Evolutionary conservation across 2,888 invertebrate species (phyloP).

Genomic region (Euclidia mi): DNA sequence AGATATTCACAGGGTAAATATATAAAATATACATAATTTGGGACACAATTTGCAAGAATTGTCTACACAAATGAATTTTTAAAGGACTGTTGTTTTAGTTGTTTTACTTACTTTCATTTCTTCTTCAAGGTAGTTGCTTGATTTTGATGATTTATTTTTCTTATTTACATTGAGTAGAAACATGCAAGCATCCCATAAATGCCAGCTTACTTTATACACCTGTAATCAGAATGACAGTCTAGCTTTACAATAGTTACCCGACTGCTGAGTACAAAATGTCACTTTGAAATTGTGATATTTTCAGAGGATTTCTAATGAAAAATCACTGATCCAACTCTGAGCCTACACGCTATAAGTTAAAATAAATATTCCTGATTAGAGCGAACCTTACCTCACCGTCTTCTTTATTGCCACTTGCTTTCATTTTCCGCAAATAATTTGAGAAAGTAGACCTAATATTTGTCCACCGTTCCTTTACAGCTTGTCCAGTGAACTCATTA

Average conservation of each 20-base stretch:
- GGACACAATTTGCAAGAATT: too few relatives aligned
- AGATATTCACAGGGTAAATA: too few relatives aligned
- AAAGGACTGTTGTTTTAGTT: too few relatives aligned
- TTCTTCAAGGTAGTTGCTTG: constrained; percentile 28
- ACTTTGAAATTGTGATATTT: too few relatives aligned
- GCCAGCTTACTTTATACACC: constrained; percentile 84
- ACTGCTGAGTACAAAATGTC: too few relatives aligned
- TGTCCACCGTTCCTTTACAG: constrained; percentile 86
- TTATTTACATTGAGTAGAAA: constrained; percentile 77
- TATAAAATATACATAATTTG: too few relatives aligned
- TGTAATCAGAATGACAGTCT: constrained; percentile 48
- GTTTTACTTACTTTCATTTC: constrained; percentile 53
- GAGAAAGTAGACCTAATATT: constrained; percentile 84
- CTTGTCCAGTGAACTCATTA: constrained; percentile 80
- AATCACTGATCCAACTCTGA: too few relatives aligned
- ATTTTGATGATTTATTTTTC: constrained; percentile 37
- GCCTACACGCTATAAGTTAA: too few relatives aligned
- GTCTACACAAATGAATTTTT: too few relatives aligned
- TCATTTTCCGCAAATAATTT: constrained; percentile 80
- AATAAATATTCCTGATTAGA: too few relatives aligned
- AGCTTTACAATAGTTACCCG: too few relatives aligned
- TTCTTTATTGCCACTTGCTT: constrained; percentile 64
- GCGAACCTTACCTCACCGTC: constrained; percentile 65
- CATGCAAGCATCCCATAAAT: constrained; percentile 82
- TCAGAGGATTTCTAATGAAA: too few relatives aligned